A percentile compares a stretch with the other conserved stretches of the same genome.
Evolutionary conservation across 2,888 invertebrate species (phyloP).

Genomic region (Clistopyga incitator): DNA sequence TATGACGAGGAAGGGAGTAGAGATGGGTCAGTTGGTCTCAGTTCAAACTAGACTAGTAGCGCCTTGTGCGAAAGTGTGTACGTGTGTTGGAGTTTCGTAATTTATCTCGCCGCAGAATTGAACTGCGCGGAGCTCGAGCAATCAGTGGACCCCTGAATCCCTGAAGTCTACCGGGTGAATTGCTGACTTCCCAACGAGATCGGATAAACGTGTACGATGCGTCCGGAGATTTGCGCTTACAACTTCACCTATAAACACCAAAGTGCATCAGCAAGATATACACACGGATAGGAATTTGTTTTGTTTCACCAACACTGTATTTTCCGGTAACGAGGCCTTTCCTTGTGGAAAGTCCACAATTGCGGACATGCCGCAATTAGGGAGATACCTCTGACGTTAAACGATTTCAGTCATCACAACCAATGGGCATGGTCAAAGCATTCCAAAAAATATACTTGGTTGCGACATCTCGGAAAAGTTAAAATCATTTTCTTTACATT

Average conservation of each 20-base stretch:
- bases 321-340: background rate
- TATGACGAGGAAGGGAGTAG: slow-evolving; percentile 57
- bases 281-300: background rate
- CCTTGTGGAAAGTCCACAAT: background rate
- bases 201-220: slow-evolving; percentile 34
- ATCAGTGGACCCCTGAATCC: slow-evolving; percentile 66
- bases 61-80: slow-evolving; percentile 44
- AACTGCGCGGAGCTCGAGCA: slow-evolving; percentile 61
- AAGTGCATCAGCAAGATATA: slow-evolving; percentile 10
- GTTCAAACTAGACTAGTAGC: slow-evolving; percentile 33
- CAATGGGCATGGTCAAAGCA: no score
- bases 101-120: slow-evolving; percentile 67
- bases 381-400: background rate
- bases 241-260: slow-evolving; percentile 17
- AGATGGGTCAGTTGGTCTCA: slow-evolving; percentile 22
- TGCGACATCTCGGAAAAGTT: no score
- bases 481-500: no score
- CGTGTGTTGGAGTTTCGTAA: slow-evolving; percentile 66
- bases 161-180: slow-evolving; percentile 68
- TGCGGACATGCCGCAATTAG: background rate
- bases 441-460: no score
- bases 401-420: no score
- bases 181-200: slow-evolving; percentile 50
- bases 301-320: slow-evolving; percentile 2
- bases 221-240: slow-evolving; percentile 34